Evolutionary conservation across 2,113 vertebrate species (phyloP), one percentile per base, ranked within the genome.

Genomic region (Hippocampus barbouri): DNA sequence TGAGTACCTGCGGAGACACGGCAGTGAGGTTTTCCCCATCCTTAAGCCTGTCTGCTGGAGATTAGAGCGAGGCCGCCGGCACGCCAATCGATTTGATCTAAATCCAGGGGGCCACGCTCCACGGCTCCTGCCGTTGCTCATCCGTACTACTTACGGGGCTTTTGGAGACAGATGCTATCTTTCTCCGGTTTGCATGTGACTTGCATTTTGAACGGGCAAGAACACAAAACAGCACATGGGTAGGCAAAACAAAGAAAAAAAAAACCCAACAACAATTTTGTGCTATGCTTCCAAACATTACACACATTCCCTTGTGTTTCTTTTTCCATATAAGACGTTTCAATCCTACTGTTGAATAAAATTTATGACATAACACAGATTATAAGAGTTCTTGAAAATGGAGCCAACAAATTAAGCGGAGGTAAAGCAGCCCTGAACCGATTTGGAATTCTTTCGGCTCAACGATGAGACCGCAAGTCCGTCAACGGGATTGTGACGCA

Each of bases 11-110:
- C 27, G 10, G 64, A 87, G 88, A 90, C 79, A 73, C 83, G 82
- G 84, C 84, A 81, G 60, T 80, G 70, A 85, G 82, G 74, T 83
- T 89, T 90, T 79, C 30, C 34, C 27, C 23, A 84, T 87, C 84
- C 86, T 85, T 82, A 85, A 87, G 86, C 83, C 90, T 90, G 91
- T 90, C 87, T 90, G 85, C 61, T 30, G 71, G 77, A 90, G 90
- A 93, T 92, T 92, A 91, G 83, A 83, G 81, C 76, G 74, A 15
- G 4, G 12, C 64, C 27, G 85, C 85, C 86, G 83, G 84, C 86
- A 90, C 88, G 89, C 84, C 89, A 87, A 92, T 91, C 87, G 85
- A 71, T 3, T 76, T 76, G 70, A 90, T 92, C 83, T 89, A 89
- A 91, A 91, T 91, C 91, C 90, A 77, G 72, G 57, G 81, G 85